Conservation (phyloP, 2,888 invertebrate genomes). For the Ectropis crepuscularia region DNA sequence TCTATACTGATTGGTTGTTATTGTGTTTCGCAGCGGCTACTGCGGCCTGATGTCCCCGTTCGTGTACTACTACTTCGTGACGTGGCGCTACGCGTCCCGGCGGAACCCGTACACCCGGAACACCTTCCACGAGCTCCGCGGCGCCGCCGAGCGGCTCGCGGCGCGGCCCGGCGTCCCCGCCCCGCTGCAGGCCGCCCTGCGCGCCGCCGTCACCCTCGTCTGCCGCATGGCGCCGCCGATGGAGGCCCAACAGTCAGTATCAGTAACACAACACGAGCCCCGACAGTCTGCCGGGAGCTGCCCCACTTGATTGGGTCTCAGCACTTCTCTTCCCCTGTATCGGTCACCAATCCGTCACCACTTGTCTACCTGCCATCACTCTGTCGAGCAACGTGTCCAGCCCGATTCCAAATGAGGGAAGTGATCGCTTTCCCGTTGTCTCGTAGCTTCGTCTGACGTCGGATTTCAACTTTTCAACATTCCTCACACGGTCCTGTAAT, state of each 20-base stretch:
- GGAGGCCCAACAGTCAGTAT: conserved; percentile 59
- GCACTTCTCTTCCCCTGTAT: too few species aligned
- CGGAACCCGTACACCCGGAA: conserved; percentile 98
- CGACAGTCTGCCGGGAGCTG: too few species aligned
- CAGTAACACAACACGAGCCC: too few species aligned
- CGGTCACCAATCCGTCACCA: too few species aligned
- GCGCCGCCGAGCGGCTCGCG: conserved; percentile 88
- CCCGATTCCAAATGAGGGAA: too few species aligned
- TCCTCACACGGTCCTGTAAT: too few species aligned
- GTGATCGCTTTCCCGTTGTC: too few species aligned
- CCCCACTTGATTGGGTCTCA: too few species aligned
- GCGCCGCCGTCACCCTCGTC: conserved; percentile 87
- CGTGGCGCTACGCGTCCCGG: conserved; percentile 94
- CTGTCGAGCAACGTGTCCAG: too few species aligned
- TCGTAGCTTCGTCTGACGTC: too few species aligned
- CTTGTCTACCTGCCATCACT: too few species aligned
- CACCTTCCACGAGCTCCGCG: conserved; percentile 94
- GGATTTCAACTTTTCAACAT: too few species aligned
- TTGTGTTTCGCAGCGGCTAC: conserved; percentile 88
- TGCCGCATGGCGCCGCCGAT: conserved; percentile 91
- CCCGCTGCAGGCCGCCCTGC: conserved; percentile 85
- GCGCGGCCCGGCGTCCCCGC: conserved; percentile 88
- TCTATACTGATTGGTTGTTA: background rate
- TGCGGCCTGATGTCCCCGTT: conserved; percentile 96
- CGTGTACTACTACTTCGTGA: conserved; percentile 98